A percentile compares a stretch with the other conserved stretches of the same genome.
Conservation (phyloP, 1,140 invertebrate genomes). For the Pissodes strobi region DNA sequence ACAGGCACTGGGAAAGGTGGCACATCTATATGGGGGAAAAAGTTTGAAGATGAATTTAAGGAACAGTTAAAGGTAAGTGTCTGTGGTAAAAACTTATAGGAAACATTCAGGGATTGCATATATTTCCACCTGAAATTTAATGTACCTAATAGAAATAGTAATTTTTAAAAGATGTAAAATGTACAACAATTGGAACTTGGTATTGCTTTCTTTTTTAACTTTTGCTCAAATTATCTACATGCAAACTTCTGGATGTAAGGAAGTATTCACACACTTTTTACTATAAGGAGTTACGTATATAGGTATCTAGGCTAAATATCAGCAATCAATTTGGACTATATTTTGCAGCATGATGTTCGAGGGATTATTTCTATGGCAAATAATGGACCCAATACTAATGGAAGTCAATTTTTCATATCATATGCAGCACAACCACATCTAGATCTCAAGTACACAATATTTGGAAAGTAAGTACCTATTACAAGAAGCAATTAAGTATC, state of each 20-base stretch:
- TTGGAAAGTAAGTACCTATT: conserved; percentile 95
- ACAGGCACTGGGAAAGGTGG: conserved; percentile 92
- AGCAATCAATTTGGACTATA: too few relatives aligned
- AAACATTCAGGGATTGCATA: too few relatives aligned
- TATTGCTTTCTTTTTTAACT: too few relatives aligned
- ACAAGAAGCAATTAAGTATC: too few relatives aligned
- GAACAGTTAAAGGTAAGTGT: conserved; percentile 82
- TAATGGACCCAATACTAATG: conserved; percentile 97
- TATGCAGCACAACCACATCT: conserved; percentile 94
- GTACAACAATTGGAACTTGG: too few relatives aligned
- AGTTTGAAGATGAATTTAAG: conserved; percentile 96
- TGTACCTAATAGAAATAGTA: too few relatives aligned
- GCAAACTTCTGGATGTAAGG: too few relatives aligned
- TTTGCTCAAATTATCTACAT: too few relatives aligned
- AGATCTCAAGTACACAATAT: conserved; percentile 95
- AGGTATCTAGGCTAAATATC: background rate
- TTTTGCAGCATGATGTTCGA: conserved; percentile 76
- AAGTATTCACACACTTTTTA: too few relatives aligned
- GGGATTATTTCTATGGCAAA: conserved; percentile 98
- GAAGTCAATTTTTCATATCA: conserved; percentile 97
- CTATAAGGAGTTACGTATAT: background rate
- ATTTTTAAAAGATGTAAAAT: too few relatives aligned
- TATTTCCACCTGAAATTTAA: too few relatives aligned
- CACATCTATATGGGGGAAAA: conserved; percentile 90
- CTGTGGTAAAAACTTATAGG: conserved; percentile 6